A percentile compares a stretch with the other conserved stretches of the same genome.
phyloP scores from a whole-genome alignment of 2,888 invertebrate species.

The Parnassius apollo region DNA sequence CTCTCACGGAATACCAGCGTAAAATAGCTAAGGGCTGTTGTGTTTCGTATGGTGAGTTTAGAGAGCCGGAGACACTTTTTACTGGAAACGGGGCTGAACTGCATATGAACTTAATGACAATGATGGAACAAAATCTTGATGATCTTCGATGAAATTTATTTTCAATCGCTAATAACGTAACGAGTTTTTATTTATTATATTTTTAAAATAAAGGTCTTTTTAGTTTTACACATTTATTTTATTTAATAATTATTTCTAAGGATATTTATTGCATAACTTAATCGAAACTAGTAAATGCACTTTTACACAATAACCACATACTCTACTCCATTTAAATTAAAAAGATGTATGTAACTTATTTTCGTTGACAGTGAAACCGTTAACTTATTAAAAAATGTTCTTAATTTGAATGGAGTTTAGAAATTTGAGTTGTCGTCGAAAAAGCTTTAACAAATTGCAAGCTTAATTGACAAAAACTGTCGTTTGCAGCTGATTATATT shows the following conservation, averaged over 20 bases:
- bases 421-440: constrained; percentile 45
- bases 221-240: background rate
- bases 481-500: constrained; percentile 46
- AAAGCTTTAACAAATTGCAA: constrained; percentile 42
- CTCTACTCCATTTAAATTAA: constrained; percentile 8
- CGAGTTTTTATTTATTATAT: too few relatives aligned
- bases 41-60: too few relatives aligned
- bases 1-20: too few relatives aligned
- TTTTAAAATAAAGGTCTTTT: background rate
- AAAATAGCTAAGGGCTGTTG: too few relatives aligned
- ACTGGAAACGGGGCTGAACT: too few relatives aligned
- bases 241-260: background rate
- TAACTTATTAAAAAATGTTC: background rate
- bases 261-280: background rate
- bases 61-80: too few relatives aligned
- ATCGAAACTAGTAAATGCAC: constrained; percentile 36
- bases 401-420: constrained; percentile 16
- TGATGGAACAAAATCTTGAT: too few relatives aligned
- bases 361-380: too few relatives aligned
- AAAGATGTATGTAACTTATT: background rate
- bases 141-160: too few relatives aligned
- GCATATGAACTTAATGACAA: too few relatives aligned
- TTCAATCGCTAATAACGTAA: too few relatives aligned
- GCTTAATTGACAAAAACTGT: constrained; percentile 55
- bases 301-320: constrained; percentile 22